Percentiles rank a stretch among this genome's conserved stretches.
These are phyloP conservation scores for Scolopax bukidnonensis DNA, from an alignment of 2,797 vertebrate species.

Conservation along the genomic window DNA sequence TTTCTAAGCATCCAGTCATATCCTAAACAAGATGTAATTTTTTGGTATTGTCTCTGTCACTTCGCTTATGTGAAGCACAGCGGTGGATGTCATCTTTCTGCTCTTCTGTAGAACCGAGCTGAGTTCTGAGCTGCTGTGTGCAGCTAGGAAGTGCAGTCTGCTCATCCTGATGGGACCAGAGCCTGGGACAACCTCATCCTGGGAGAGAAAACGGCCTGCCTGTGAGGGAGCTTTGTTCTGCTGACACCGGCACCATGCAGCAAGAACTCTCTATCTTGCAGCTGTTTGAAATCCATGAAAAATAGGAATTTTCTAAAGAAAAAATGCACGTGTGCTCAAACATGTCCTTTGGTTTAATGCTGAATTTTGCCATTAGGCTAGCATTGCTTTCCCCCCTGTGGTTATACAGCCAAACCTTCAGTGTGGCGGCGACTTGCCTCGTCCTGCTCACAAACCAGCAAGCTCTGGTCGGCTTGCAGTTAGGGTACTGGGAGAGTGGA, in stretches of 20 bases:
- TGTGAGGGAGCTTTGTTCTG: neutral
- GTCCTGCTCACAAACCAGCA: fast-evolving
- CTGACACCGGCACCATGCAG: neutral
- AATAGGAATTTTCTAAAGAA: neutral
- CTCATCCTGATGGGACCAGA: neutral
- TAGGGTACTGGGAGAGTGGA: neutral
- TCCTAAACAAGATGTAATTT: neutral
- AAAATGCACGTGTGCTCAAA: neutral
- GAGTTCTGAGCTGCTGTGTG: neutral
- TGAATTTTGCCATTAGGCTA: neutral
- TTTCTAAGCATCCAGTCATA: neutral
- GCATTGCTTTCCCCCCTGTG: neutral
- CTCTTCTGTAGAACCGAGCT: neutral
- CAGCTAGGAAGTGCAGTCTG: neutral
- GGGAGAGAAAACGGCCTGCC: neutral
- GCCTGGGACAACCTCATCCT: neutral
- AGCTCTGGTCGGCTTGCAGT: fast-evolving
- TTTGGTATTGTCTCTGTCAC: neutral
- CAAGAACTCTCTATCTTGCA: neutral
- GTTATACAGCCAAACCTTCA: neutral
- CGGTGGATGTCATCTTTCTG: neutral
- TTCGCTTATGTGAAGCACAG: neutral
- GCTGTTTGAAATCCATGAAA: neutral
- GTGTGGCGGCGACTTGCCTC: neutral
- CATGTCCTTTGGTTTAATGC: fast-evolving